Evolutionary conservation across 92 coral and sea anemone genomes (phyloP), one percentile per base, ranked within the genome.

Genomic region (Metridium senile): DNA sequence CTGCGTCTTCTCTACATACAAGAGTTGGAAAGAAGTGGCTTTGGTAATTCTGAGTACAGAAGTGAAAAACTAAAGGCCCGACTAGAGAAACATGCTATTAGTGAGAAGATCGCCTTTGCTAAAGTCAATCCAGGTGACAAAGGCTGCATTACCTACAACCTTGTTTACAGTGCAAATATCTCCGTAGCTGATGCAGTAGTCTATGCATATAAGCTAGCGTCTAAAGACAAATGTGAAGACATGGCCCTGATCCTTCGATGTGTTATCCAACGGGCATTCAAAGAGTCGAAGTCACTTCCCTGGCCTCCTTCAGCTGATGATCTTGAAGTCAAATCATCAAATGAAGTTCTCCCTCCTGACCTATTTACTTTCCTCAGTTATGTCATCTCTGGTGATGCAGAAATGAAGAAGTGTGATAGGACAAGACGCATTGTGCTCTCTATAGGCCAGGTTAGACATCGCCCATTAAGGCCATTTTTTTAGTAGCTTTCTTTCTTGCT

Each of bases 241-340:
- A 87, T 83, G 19, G 85, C 82, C 29, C 82, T 83, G 26, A 76
- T 68, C 68, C 88, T 87, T 47, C 79, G 76, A 52, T 29, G 75
- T 35, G 9, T 29, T 7, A 87, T 72, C 56, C 30, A 58, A 65
- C 69, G 22, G 58, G 85, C 85, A 45, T 87, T 78, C 63, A 78
- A 62, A 35, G 33, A 87, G 22, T 72, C 77, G 18, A 58, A 87
- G 30, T 63, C 80, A 26, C 88, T 83, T 52, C 88, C 88, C 13
- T 83, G 92, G 92, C 92, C 82, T 67, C 88, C 92, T 53, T 56
- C 88, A 49, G 85, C 88, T n/a, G 85, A 82, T 78, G 88, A 87
- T 61, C 78, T 87, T 16, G 85, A 78, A 21, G 58, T 78, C 69
- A 83, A 71, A 43, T 54, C 63, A 26, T 34, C 74, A 21, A 75